Percentiles rank a stretch among this genome's conserved stretches.
Conservation (phyloP, 1,140 invertebrate genomes). For the Aradophagus sp. region DNA sequence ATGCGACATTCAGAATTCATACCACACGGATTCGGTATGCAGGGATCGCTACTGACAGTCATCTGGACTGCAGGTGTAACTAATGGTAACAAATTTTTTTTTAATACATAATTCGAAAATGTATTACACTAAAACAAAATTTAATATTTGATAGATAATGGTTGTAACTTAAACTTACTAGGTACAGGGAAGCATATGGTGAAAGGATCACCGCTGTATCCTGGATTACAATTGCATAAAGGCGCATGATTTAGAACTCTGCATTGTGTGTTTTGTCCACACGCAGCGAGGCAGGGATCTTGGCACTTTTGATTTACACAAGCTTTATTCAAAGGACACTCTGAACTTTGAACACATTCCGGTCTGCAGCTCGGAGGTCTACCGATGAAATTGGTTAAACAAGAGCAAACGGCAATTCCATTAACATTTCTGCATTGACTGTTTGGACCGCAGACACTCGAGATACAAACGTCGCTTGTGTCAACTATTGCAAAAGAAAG, state of each 20-base stretch:
- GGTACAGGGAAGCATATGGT: slow-evolving; percentile 68
- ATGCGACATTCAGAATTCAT: slow-evolving; percentile 81
- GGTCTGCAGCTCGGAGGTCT: slow-evolving; percentile 76
- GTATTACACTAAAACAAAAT: slow-evolving; percentile 3
- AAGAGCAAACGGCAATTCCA: slow-evolving; percentile 82
- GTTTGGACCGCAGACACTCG: slow-evolving; percentile 74
- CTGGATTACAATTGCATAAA: slow-evolving; percentile 79
- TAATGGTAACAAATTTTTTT: slow-evolving; percentile 8
- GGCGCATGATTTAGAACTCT: slow-evolving; percentile 79
- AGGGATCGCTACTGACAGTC: slow-evolving; percentile 73
- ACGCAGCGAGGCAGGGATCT: slow-evolving; percentile 82
- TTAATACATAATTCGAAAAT: slow-evolving; percentile 1
- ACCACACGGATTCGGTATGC: slow-evolving; percentile 82
- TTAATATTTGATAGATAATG: too few relatives aligned
- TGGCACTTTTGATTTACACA: slow-evolving; percentile 83
- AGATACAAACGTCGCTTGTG: not conserved
- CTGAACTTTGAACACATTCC: slow-evolving; percentile 81
- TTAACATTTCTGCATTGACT: slow-evolving; percentile 76
- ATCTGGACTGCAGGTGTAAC: slow-evolving; percentile 40
- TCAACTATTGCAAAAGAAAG: not conserved
- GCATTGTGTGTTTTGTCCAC: slow-evolving; percentile 79
- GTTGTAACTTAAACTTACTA: slow-evolving; percentile 56
- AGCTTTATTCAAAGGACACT: slow-evolving; percentile 79
- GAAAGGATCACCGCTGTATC: slow-evolving; percentile 77
- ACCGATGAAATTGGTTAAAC: slow-evolving; percentile 71